Evolutionary conservation across 2,113 vertebrate species (phyloP).

Genomic region (Hiodon alosoides): DNA sequence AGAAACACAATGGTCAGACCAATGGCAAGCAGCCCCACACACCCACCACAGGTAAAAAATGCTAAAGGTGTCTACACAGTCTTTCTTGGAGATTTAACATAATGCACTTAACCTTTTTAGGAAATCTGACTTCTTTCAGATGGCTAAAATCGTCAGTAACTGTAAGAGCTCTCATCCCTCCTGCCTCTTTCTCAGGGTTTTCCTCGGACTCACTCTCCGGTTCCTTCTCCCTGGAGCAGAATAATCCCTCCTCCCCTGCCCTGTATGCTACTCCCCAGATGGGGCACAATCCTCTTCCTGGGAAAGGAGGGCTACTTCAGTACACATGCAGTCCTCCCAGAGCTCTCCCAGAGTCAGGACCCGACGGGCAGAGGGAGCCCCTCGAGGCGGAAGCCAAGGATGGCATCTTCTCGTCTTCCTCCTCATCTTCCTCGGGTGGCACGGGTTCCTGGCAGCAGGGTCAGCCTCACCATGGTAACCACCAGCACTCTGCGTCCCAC

Average conservation of each 20-base stretch:
- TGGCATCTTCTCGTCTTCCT: conserved; percentile 69
- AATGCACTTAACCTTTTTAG: too few relatives aligned
- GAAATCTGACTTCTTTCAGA: too few relatives aligned
- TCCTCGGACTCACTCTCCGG: conserved; percentile 68
- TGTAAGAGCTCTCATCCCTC: too few relatives aligned
- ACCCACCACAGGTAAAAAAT: conserved; percentile 60
- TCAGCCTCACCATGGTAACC: conserved; percentile 57
- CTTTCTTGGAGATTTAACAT: too few relatives aligned
- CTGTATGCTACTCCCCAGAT: conserved; percentile 52
- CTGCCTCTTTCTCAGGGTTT: neutral
- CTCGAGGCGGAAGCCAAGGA: conserved; percentile 77
- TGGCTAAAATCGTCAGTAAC: too few relatives aligned
- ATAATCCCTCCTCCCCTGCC: conserved; percentile 59
- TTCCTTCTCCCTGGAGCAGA: conserved; percentile 66
- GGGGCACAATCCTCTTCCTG: conserved; percentile 53
- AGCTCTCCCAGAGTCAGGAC: conserved; percentile 67
- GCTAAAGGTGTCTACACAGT: too few relatives aligned
- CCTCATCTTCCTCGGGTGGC: neutral
- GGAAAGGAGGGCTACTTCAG: conserved; percentile 72
- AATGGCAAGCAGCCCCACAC: conserved; percentile 64
- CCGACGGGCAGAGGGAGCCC: conserved; percentile 65
- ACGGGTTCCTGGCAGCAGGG: conserved; percentile 62
- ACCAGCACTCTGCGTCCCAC: conserved; percentile 48
- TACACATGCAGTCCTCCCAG: conserved; percentile 73
- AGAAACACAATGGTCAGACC: conserved; percentile 64